Evolutionary conservation across 2,113 vertebrate genomes (phyloP).

Genomic region (Scomber scombrus): DNA sequence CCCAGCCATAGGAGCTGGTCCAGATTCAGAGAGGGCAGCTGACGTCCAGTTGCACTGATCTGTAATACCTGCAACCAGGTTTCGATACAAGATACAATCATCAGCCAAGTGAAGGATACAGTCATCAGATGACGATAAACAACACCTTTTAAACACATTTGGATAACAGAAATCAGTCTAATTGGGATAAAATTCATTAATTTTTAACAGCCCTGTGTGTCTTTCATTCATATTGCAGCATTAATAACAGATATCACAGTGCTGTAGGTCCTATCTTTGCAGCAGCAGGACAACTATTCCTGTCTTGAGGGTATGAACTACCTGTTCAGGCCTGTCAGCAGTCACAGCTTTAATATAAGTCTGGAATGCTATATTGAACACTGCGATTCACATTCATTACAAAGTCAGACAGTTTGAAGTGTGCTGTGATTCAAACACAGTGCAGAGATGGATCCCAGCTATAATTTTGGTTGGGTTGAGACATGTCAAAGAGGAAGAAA

Average conservation of each 20-base stretch:
- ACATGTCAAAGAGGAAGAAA: not conserved
- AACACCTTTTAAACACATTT: not conserved
- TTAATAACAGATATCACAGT: not conserved
- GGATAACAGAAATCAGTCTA: not conserved
- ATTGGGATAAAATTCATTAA: not conserved
- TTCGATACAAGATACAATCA: constrained; percentile 1
- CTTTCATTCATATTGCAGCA: not conserved
- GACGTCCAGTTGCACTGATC: constrained; percentile 5
- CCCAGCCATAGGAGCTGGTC: constrained; percentile 41
- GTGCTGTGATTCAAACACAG: constrained; percentile 10
- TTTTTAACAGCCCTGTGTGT: not conserved
- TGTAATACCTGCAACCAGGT: constrained; percentile 14
- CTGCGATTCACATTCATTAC: constrained; percentile 12
- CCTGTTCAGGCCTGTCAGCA: constrained; percentile 63
- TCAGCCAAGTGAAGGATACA: not conserved
- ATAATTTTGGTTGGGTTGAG: constrained; percentile 7
- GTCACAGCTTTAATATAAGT: constrained; percentile 3
- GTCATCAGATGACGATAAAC: not conserved
- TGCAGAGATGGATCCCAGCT: constrained; percentile 16
- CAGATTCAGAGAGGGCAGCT: constrained; percentile 6
- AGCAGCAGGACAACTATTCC: constrained; percentile 29
- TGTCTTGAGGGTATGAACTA: constrained; percentile 48
- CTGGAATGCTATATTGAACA: constrained; percentile 53
- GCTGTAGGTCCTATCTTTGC: constrained; percentile 1
- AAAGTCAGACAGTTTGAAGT: not conserved